Evolutionary conservation across 53 echinoderm and acorn worm species (phyloP), one percentile per base, ranked within the genome.

Genomic region (Astropecten irregularis): DNA sequence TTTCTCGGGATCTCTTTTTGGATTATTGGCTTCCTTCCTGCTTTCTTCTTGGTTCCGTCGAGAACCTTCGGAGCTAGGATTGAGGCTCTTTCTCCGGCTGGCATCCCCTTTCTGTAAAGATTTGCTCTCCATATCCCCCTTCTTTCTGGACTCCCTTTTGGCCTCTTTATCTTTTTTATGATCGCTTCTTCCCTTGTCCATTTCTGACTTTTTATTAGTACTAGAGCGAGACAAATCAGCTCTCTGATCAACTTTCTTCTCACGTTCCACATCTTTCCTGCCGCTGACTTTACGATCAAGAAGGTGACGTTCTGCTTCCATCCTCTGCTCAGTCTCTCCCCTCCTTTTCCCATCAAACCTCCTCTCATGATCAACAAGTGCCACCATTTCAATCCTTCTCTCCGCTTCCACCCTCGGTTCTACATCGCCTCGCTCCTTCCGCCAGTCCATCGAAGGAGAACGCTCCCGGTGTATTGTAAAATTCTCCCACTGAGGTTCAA

Each of bases 391-490:
- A 18, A 48, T 81, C 49, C 67, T 44, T 49, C 52, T 32, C 83
- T 83, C 71, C 46, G 67, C 28, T 19, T 71, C 64, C 27, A 71
- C 52, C 50, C 61, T 69, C 28, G 69, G 26, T 62, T 49, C 61
- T 11, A 63, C 8, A 33, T 29, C 44, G 26, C 52, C 85, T 20
- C 72, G 58, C 61, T 51, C 69, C 50, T 74, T 72, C 86, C 85
- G 71, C 38, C 92, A 66, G 18, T 89, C 86, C 47, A 71, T 71
- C 1, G 76, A 76, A 35, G 92, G 92, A 25, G 92, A 92, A 29
- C 92, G 73, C 18, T 92, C 92, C 33, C 92, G 68, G 69, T 92
- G 88, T 60, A 92, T 83, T 27, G 86, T 89, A 46, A 92, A 83
- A 46, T 88, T 88, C 19, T 88, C 92, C 92, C 92, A 92, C 31